phyloP scores from a whole-genome alignment of 2,113 vertebrate genomes.

The Glaucomys volans region DNA sequence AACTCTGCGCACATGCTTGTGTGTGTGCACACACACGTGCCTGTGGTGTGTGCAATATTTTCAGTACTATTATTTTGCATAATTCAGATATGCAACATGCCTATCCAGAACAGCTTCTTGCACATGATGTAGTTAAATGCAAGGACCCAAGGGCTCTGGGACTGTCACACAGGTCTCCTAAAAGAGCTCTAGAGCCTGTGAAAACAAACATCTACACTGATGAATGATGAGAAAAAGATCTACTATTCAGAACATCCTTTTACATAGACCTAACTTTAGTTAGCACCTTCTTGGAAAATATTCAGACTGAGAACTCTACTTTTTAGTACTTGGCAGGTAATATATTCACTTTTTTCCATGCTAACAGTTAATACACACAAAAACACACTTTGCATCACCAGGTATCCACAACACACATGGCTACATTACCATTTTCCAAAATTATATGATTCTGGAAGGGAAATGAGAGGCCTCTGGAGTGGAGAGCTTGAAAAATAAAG shows the following conservation, averaged over 20 bases:
- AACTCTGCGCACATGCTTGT: too few species aligned
- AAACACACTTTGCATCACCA: neutral
- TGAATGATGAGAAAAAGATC: neutral
- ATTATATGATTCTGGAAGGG: neutral
- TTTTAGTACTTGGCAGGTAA: neutral
- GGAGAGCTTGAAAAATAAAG: neutral
- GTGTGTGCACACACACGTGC: neutral
- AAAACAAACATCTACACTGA: neutral
- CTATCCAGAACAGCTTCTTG: neutral
- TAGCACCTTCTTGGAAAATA: slow-evolving; percentile 1
- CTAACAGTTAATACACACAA: neutral
- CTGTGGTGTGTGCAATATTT: neutral
- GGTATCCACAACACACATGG: neutral
- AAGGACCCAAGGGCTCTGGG: neutral
- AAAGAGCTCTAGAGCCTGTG: neutral
- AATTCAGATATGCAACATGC: neutral
- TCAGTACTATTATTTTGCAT: neutral
- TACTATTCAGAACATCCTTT: neutral
- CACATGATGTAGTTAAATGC: neutral
- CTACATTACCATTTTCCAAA: neutral
- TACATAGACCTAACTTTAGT: neutral
- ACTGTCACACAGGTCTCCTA: neutral
- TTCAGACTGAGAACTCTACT: neutral
- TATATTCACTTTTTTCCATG: neutral
- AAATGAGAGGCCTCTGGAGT: neutral